Percentiles rank a stretch among this genome's conserved stretches.
Conservation (phyloP, 2,888 invertebrate genomes). For the Arrhopalites spinosus region DNA sequence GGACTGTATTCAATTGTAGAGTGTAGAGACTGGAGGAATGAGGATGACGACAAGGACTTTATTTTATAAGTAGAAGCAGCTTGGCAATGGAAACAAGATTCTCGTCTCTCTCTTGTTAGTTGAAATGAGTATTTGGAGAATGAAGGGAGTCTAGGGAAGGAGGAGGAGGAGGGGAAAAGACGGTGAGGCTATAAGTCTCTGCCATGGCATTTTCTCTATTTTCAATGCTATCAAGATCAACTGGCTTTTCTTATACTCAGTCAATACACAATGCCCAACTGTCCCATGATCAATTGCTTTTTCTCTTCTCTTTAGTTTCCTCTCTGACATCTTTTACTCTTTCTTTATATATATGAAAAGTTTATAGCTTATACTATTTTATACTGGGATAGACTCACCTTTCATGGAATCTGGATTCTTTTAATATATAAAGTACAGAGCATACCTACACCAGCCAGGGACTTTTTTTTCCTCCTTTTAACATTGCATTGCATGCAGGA, state of each 20-base stretch:
- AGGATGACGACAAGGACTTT: background rate
- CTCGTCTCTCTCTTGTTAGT: background rate
- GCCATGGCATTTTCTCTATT: conserved; percentile 17
- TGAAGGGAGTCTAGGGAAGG: background rate
- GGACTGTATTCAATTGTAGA: too few relatives aligned
- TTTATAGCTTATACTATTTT: too few relatives aligned
- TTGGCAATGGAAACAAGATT: background rate
- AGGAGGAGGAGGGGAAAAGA: background rate
- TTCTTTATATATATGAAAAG: too few relatives aligned
- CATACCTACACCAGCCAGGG: too few relatives aligned
- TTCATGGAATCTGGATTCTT: background rate
- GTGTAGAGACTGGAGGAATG: background rate
- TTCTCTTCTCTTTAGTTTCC: conserved; percentile 11
- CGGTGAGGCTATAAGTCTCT: conserved; percentile 27
- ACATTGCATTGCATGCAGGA: background rate
- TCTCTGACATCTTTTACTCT: background rate
- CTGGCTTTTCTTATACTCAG: conserved; percentile 23
- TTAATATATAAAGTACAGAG: too few relatives aligned
- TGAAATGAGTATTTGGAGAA: background rate
- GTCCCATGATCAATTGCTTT: conserved; percentile 30
- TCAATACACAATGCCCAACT: conserved; percentile 29
- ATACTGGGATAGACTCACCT: background rate
- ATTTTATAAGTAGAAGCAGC: background rate
- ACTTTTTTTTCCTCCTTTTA: too few relatives aligned
- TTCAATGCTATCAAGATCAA: conserved; percentile 30